Evolutionary conservation across 1,140 invertebrate species (phyloP).

Genomic region (Tetraneura akinire): DNA sequence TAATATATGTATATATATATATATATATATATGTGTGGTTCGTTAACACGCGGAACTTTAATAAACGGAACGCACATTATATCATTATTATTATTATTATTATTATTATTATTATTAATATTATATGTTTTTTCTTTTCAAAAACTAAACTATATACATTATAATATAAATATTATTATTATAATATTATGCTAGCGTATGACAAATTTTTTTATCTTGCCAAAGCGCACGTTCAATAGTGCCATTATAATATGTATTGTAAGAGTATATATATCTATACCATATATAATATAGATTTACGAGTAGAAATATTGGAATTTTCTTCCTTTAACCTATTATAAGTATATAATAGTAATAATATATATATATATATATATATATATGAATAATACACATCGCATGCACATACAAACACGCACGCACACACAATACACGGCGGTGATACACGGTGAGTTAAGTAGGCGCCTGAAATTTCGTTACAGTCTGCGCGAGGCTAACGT

Average conservation of each 20-base stretch:
- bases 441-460: constrained; percentile 44
- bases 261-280: neutral
- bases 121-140: no score
- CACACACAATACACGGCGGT: neutral
- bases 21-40: neutral
- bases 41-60: neutral
- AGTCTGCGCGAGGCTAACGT: constrained; percentile 30
- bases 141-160: no score
- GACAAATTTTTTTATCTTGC: no score
- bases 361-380: no score
- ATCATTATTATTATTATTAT: no score
- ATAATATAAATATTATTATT: no score
- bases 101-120: no score
- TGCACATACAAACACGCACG: neutral
- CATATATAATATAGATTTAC: neutral
- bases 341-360: no score
- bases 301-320: constrained; percentile 22
- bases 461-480: constrained; percentile 51
- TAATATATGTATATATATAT: no score
- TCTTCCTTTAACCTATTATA: constrained; percentile 24
- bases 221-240: no score
- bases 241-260: no score
- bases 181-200: no score
- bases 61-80: neutral
- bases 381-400: neutral